Evolutionary conservation across 2,797 vertebrate species (phyloP).

Genomic region (Hippocampus kuda): DNA sequence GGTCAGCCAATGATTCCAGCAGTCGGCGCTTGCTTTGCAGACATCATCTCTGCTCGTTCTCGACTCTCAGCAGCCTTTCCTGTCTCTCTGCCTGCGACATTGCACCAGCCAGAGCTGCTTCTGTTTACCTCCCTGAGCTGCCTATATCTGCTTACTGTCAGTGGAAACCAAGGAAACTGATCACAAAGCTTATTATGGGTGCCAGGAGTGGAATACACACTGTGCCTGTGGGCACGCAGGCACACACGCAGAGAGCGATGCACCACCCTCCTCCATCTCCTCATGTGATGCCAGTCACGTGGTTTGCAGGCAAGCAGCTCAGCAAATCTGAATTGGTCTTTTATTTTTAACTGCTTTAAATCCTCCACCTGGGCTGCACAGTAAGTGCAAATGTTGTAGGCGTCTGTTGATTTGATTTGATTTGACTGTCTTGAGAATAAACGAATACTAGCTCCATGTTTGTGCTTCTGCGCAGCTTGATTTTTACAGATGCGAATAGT

Average conservation of each 20-base stretch:
- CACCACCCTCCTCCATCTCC: conserved; percentile 34
- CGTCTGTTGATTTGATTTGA: conserved; percentile 23
- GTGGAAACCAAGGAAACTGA: conserved; percentile 65
- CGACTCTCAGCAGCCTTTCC: conserved; percentile 22
- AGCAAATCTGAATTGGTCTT: conserved; percentile 70
- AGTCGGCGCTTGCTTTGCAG: conserved; percentile 20
- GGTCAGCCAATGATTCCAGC: conserved; percentile 10
- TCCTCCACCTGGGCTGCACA: conserved; percentile 49
- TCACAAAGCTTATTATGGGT: conserved; percentile 65
- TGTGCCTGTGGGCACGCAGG: conserved; percentile 19
- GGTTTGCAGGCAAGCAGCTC: conserved; percentile 68
- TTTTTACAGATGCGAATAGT: background rate
- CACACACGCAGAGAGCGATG: conserved; percentile 5
- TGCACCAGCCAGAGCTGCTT: conserved; percentile 42
- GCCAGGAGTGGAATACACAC: conserved; percentile 38
- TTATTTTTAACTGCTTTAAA: conserved; percentile 71
- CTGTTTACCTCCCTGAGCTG: conserved; percentile 57
- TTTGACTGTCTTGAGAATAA: background rate
- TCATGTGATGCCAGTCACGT: conserved; percentile 73
- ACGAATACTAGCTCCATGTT: conserved; percentile 16
- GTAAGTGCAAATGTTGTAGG: conserved; percentile 39
- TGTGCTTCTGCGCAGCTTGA: background rate
- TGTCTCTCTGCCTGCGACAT: conserved; percentile 32
- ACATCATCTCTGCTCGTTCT: conserved; percentile 15
- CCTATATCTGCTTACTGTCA: conserved; percentile 65